phyloP scores from a whole-genome alignment of 1,140 invertebrate species.

The Tetramorium parvispinum region DNA sequence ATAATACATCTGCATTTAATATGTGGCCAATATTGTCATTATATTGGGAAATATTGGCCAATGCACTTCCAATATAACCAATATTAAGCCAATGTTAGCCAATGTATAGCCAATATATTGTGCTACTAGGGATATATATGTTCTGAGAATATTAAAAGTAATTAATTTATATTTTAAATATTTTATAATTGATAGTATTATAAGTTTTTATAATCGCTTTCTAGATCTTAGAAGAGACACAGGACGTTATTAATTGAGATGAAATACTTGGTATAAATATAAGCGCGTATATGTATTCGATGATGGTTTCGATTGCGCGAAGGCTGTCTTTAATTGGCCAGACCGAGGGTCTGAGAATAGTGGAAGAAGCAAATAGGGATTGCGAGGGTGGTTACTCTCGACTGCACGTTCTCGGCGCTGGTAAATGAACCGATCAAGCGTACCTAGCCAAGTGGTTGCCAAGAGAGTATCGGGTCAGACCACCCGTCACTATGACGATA shows the following conservation, averaged over 20 bases:
- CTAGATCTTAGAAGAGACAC: background rate
- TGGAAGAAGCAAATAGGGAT: slow-evolving; percentile 62
- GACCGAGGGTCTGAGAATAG: slow-evolving; percentile 49
- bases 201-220: background rate
- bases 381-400: slow-evolving; percentile 33
- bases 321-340: slow-evolving; percentile 69
- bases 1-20: no score
- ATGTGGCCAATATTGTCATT: no score
- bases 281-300: background rate
- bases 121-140: no score
- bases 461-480: slow-evolving; percentile 59
- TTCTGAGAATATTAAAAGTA: background rate
- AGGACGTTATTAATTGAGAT: background rate
- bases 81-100: no score
- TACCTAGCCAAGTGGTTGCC: slow-evolving; percentile 67
- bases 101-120: no score
- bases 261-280: background rate
- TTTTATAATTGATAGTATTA: background rate
- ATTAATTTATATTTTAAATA: background rate
- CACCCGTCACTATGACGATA: background rate
- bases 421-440: slow-evolving; percentile 73
- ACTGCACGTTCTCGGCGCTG: slow-evolving; percentile 40
- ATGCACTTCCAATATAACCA: no score
- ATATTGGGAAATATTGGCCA: no score
- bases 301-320: slow-evolving; percentile 24